Evolutionary conservation across 2,888 invertebrate species (phyloP).

Genomic region (Meiosimyza decipiens): DNA sequence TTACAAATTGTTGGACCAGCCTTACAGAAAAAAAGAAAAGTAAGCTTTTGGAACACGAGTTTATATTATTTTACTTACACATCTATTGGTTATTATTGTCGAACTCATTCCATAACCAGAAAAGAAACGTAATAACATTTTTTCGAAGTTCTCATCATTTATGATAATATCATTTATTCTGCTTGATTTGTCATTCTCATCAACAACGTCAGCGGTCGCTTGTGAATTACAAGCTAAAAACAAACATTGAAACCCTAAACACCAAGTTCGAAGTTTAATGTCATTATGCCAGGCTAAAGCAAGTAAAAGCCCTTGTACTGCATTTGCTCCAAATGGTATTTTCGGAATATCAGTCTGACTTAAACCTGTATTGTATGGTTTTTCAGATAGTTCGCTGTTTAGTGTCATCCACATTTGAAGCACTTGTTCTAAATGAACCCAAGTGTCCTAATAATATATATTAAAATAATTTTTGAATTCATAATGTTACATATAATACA

Average conservation of each 20-base stretch:
- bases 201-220: slow-evolving; percentile 58
- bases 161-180: slow-evolving; percentile 72
- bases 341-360: slow-evolving; percentile 72
- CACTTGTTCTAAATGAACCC: slow-evolving; percentile 84
- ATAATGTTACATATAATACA: slow-evolving; percentile 18
- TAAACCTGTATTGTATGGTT: slow-evolving; percentile 68
- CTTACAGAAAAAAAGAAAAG: slow-evolving; percentile 61
- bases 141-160: slow-evolving; percentile 73
- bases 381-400: slow-evolving; percentile 71
- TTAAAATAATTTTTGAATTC: neutral
- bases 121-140: slow-evolving; percentile 73
- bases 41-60: neutral
- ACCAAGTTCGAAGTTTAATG: slow-evolving; percentile 80
- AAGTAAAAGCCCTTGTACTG: slow-evolving; percentile 75
- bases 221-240: slow-evolving; percentile 77
- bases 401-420: slow-evolving; percentile 88
- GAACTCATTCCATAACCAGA: slow-evolving; percentile 72
- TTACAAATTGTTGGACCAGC: slow-evolving; percentile 82
- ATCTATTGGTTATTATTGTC: slow-evolving; percentile 63
- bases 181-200: slow-evolving; percentile 53
- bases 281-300: slow-evolving; percentile 76
- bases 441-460: slow-evolving; percentile 70
- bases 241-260: slow-evolving; percentile 77
- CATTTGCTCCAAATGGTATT: slow-evolving; percentile 74
- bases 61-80: slow-evolving; percentile 54